These are phyloP conservation scores for Centruroides vittatus DNA, from an alignment of 1,140 invertebrate genomes.

Conservation along the genomic window DNA sequence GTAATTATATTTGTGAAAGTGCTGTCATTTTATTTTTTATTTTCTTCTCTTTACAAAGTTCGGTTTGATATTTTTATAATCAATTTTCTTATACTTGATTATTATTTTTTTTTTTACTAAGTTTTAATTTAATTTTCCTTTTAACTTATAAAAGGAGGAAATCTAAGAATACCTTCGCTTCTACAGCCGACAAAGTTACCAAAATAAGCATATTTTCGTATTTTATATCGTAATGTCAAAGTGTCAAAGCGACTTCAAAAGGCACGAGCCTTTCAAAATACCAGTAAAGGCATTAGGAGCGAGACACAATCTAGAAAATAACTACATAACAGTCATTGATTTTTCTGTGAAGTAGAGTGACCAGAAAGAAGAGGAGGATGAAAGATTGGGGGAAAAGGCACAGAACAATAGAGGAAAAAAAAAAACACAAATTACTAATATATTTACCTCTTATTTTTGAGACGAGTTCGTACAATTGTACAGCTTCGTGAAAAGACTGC, in stretches of 20 bases:
- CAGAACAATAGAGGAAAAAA: neutral
- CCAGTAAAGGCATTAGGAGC: neutral
- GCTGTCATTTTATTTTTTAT: neutral
- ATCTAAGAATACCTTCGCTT: too few species aligned
- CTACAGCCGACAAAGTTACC: too few species aligned
- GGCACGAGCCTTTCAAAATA: neutral
- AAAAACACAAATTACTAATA: neutral
- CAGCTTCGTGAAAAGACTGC: conserved; percentile 25
- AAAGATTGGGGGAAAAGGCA: too few species aligned
- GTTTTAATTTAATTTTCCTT: too few species aligned
- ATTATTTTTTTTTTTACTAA: too few species aligned
- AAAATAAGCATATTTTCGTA: too few species aligned
- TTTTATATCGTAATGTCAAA: too few species aligned
- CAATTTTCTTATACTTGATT: too few species aligned
- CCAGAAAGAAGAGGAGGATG: neutral
- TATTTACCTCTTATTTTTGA: conserved; percentile 21
- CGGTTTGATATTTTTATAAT: too few species aligned
- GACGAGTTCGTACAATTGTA: conserved; percentile 20
- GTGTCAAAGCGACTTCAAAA: neutral
- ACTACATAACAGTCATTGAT: neutral
- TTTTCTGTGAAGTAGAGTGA: neutral
- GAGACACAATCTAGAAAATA: neutral
- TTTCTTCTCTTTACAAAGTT: too few species aligned
- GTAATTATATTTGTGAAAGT: neutral
- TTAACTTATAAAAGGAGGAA: too few species aligned